Evolutionary conservation across 2,888 invertebrate species (phyloP), one percentile per base, ranked within the genome.

Genomic region (Petrolisthes manimaculis): DNA sequence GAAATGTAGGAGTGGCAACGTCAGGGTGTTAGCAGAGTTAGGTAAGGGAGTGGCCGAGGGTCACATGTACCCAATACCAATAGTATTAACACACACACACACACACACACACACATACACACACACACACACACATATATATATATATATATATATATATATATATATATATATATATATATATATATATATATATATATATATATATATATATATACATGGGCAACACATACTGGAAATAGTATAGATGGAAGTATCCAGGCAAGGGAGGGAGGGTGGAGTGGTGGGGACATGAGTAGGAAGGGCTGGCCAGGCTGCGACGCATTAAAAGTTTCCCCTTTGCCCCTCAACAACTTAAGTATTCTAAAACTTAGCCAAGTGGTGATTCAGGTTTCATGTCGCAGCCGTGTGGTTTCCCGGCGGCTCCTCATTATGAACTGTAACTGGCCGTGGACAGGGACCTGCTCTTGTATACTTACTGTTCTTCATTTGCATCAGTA

Each of bases 311-410:
- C 56, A 21, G 56, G 80, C 21, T 8, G 6, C 37, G 18, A 61
- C 24, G 79, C 84, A 85, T 85, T 85, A 85, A 79, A 78, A 78
- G 78, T 78, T 84, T 85, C 67, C 74, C 61, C 69, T 69, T n/a
- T n/a, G n/a, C 78, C 55, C 75, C 75, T 61, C 84, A 61, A 53
- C 78, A 8, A 78, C 78, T 85, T 84, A 78, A 56, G 24, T 85
- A 85, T 85, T 85, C 84, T 85, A 18, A 67, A 85, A 85, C 84
- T 85, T 85, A 51, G 37, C 69, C 84, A 85, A 79, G 75, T 67
- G 79, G 84, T 79, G 84, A 85, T 85, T 85, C 84, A 67, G 53
- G 69, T 79, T 85, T 79, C 79, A 79, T 85, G 84, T 85, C 69
- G 78, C 79, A 69, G 54, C 54, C 84, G 67, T 79, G 53, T 56